Evolutionary conservation across 2,888 invertebrate species (phyloP), one percentile per base, ranked within the genome.

Genomic region (Leistus spinibarbis): DNA sequence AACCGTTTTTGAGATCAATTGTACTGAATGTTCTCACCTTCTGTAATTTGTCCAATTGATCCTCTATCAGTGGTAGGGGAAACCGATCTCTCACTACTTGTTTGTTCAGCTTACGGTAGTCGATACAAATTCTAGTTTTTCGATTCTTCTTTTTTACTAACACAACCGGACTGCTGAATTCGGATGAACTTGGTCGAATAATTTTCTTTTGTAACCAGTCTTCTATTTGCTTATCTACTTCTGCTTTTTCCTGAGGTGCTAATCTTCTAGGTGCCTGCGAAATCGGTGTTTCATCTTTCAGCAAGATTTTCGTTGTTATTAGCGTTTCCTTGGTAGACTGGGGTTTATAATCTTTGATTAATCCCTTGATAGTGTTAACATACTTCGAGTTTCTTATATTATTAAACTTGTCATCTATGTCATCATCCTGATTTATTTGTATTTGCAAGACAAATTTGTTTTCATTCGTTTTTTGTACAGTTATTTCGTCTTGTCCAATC

Each of bases 1-100:
- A 81, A n/a, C 79, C 80, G 81, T 81, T 19, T 79, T 79, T 80
- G 0, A 81, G 69, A 69, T 81, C 80, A 0, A 80, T 54, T 7
- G 77, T 76, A 4, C 76, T 76, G 65, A 79, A 79, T 3, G 78
- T 20, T 22, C 2, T 60, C 1, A 78, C 77, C 9, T 69, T 70
- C 57, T 74, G 62, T 13, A 79, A 27, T 19, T 54, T 23, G 54
- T 80, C 79, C 4, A 80, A 23, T 16, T 77, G 76, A 23, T 81
- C 80, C 54, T 81, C 79, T 19, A 81, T 80, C 5, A 80, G 22
- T 1, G 80, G 81, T 23, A 80, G 56, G 0, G 81, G 80, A 67
- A 78, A 76, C 16, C 76, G 68, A 64, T 80, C 80, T 22, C 79
- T 77, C 0, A 78, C 56, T 1, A 78, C 78, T 22, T 78, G 78